A percentile compares a stretch with the other conserved stretches of the same genome.
These are phyloP conservation scores for Spea bombifrons DNA, from an alignment of 2,113 vertebrate species.

Conservation along the genomic window DNA sequence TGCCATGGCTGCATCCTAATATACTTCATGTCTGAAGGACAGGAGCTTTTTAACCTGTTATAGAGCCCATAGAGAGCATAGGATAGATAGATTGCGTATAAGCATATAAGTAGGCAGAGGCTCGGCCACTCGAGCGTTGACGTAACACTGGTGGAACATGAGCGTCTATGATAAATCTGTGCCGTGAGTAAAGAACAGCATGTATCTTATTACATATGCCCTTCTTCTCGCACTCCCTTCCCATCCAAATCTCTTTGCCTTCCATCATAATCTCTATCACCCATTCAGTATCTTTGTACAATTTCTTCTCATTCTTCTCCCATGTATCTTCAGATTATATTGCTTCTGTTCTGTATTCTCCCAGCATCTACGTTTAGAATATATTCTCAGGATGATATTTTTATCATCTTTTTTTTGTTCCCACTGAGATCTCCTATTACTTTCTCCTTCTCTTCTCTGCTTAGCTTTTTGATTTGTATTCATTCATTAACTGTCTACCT, in stretches of 20 bases:
- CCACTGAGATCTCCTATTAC: background rate
- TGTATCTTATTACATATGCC: background rate
- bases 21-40: background rate
- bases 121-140: too few species aligned
- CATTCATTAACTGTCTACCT: too few species aligned
- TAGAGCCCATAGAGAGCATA: background rate
- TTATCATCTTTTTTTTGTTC: too few species aligned
- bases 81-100: background rate
- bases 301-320: background rate
- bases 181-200: conserved; percentile 1
- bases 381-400: too few species aligned
- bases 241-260: background rate
- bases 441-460: background rate
- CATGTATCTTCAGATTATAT: background rate
- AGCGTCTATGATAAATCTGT: background rate
- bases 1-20: background rate
- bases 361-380: background rate
- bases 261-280: background rate
- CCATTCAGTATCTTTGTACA: background rate
- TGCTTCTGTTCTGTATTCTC: background rate
- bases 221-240: background rate
- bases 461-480: too few species aligned
- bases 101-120: background rate
- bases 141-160: background rate
- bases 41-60: background rate